Evolutionary conservation across 1,140 invertebrate genomes (phyloP).

Genomic region (Ips typographus): DNA sequence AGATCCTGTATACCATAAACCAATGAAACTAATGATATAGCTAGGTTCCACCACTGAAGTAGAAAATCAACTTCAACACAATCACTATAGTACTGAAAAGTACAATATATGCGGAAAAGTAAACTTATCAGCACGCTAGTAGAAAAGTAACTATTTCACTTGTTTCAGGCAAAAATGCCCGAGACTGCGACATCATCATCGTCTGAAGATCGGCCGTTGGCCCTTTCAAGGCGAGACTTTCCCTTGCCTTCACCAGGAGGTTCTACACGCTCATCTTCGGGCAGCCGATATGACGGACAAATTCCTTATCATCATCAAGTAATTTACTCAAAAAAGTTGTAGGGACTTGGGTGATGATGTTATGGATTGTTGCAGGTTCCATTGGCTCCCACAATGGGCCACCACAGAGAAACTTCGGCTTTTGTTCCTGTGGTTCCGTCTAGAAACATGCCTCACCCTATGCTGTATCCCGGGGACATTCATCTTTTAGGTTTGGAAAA

Average conservation of each 20-base stretch:
- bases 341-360: not conserved
- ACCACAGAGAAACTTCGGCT: slow-evolving; percentile 75
- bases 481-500: slow-evolving; percentile 59
- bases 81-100: no score
- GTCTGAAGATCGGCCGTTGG: slow-evolving; percentile 43
- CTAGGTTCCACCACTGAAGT: no score
- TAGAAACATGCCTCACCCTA: slow-evolving; percentile 62
- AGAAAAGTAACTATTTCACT: not conserved
- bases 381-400: slow-evolving; percentile 53
- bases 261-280: slow-evolving; percentile 43
- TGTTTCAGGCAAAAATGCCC: slow-evolving; percentile 41
- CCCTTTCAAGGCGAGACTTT: slow-evolving; percentile 43
- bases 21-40: no score
- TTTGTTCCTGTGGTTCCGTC: slow-evolving; percentile 83
- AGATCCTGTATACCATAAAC: no score
- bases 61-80: no score
- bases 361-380: slow-evolving; percentile 33
- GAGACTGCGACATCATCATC: slow-evolving; percentile 39
- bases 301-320: slow-evolving; percentile 69
- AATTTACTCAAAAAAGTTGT: not conserved
- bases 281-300: slow-evolving; percentile 62
- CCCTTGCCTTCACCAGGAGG: slow-evolving; percentile 40
- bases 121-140: no score
- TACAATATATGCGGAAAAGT: no score
- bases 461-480: slow-evolving; percentile 67